Percentiles rank a stretch among this genome's conserved stretches.
These are phyloP conservation scores for Anoura caudifer DNA, from an alignment of 2,113 vertebrate species.

Conservation along the genomic window DNA sequence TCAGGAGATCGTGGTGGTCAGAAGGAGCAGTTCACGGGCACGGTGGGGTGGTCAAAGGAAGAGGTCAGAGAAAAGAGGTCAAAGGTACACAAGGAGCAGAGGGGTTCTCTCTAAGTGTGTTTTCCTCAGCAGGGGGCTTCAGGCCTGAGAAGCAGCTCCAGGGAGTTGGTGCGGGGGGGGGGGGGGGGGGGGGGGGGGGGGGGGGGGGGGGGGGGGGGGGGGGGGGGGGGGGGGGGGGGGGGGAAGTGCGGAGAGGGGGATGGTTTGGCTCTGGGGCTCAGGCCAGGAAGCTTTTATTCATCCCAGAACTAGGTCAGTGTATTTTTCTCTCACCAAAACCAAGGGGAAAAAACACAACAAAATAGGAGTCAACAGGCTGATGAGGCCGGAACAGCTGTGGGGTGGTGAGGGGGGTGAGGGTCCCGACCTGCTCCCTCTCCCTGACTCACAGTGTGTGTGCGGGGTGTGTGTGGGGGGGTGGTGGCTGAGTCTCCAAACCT, in stretches of 20 bases:
- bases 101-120: neutral
- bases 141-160: neutral
- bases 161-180: conserved; percentile 28
- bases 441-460: neutral
- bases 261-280: conserved; percentile 46
- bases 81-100: neutral
- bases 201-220: conserved; percentile 54
- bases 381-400: conserved; percentile 40
- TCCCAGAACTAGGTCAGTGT: conserved; percentile 73
- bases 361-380: conserved; percentile 29
- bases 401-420: neutral
- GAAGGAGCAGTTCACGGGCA: neutral
- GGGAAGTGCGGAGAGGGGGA: conserved; percentile 10
- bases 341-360: neutral
- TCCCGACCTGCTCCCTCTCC: neutral
- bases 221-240: conserved; percentile 54
- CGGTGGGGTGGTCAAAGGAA: neutral
- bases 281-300: conserved; percentile 75
- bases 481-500: neutral
- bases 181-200: conserved; percentile 54
- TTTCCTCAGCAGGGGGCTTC: conserved; percentile 27
- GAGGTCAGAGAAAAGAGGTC: neutral
- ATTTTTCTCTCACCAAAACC: conserved; percentile 48
- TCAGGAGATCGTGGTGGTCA: too few species aligned
- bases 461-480: accelerated